Conservation (phyloP, 2,113 vertebrate species). For the Calonectris borealis region DNA sequence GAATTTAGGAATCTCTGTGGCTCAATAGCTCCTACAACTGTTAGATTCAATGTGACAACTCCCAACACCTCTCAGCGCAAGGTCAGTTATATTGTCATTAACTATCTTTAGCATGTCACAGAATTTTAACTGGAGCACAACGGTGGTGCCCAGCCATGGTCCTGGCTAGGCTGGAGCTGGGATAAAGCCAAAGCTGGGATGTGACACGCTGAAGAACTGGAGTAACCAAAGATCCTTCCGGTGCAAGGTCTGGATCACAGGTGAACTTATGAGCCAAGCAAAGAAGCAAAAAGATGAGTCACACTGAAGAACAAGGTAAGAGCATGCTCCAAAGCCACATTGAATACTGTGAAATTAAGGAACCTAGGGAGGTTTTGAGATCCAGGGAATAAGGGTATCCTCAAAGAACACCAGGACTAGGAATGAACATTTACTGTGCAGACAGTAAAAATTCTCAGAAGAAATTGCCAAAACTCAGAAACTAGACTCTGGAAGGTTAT, state of each 20-base stretch:
- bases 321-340: not conserved
- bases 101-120: not conserved
- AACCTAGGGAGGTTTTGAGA: not conserved
- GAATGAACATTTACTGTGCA: not conserved
- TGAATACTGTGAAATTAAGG: not conserved
- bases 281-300: not conserved
- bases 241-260: accelerated
- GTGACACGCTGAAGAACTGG: accelerated
- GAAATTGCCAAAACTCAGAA: not conserved
- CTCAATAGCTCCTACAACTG: not conserved
- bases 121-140: not conserved
- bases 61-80: not conserved
- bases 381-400: not conserved
- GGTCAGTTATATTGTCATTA: not conserved
- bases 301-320: not conserved
- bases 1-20: not conserved
- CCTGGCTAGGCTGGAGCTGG: not conserved
- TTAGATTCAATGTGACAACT: not conserved
- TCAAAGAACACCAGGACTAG: not conserved
- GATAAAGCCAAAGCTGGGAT: not conserved
- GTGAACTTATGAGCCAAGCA: not conserved
- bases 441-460: not conserved
- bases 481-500: not conserved
- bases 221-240: not conserved
- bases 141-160: not conserved